Base-by-base conservation (phyloP, 2,888 invertebrate genomes). In the Lepidochrysops patricia region DNA sequence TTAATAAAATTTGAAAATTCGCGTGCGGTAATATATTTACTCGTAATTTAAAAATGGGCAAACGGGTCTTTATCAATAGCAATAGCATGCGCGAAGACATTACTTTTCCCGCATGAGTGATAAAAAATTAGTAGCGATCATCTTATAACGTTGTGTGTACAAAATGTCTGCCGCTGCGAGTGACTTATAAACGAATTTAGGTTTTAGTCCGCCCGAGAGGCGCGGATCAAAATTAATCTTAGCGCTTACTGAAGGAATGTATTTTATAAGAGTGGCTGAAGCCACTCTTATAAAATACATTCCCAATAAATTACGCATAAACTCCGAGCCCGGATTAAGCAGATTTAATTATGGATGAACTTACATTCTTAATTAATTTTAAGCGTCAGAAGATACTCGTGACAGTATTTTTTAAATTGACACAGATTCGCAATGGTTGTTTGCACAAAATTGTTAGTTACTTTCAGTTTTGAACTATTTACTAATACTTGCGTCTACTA, bases 181-280 rank as follows among this genome's bases (percentile, higher is more conserved):
- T 19, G 19, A 43, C 82, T 80, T 77, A 76, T 80, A 82, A 82
- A 80, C 78, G 75, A 81, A 84, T 82, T 83, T 79, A 80, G 83
- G 81, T 82, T 81, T 77, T 74, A 76, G 76, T 79, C 74, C 75
- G 72, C 72, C 72, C 77, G 75, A 73, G 73, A 75, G 74, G 74
- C 68, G 74, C n/a, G 81, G 83, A 84, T 84, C 76, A 82, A 79
- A 79, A 79, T 84, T 82, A 83, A 84, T 82, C 82, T 80, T 70
- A 68, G 69, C 71, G 72, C 77, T 79, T 77, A 76, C 68, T 73
- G 70, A n/a, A n/a, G n/a, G n/a, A n/a, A n/a, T n/a, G n/a, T n/a
- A n/a, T n/a, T n/a, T n/a, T n/a, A n/a, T n/a, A n/a, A n/a, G n/a
- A n/a, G n/a, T n/a, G n/a, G n/a, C n/a, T n/a, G n/a, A 70, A 63